Evolutionary conservation across 2,888 invertebrate species (phyloP).

Genomic region (Phrixothrix hirtus): DNA sequence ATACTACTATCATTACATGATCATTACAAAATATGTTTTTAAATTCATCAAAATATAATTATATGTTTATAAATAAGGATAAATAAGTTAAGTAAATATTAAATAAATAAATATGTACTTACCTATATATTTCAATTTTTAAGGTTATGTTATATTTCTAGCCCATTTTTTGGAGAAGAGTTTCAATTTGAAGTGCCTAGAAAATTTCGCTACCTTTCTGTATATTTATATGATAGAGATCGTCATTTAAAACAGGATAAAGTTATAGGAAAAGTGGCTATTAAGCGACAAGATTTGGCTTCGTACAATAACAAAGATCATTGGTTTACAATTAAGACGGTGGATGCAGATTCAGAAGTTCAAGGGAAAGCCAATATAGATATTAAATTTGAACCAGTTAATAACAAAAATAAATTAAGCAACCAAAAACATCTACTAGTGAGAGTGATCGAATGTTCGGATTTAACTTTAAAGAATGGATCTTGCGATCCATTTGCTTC

Average conservation of each 20-base stretch:
- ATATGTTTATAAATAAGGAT: too few relatives aligned
- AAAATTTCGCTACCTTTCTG: constrained; percentile 84
- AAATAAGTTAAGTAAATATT: too few relatives aligned
- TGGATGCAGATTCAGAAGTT: constrained; percentile 89
- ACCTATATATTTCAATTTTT: too few relatives aligned
- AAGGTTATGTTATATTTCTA: constrained; percentile 42
- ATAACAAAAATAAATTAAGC: constrained; percentile 57
- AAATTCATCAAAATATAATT: too few relatives aligned
- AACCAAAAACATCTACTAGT: constrained; percentile 58
- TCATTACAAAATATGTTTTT: too few relatives aligned
- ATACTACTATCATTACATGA: too few relatives aligned
- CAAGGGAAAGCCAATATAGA: constrained; percentile 89
- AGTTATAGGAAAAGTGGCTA: constrained; percentile 82
- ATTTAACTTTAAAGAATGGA: constrained; percentile 86
- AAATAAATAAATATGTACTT: too few relatives aligned
- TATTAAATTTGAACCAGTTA: constrained; percentile 68
- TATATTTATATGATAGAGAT: constrained; percentile 87
- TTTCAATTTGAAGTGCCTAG: constrained; percentile 92
- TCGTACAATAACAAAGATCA: constrained; percentile 90
- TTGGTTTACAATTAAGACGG: constrained; percentile 85
- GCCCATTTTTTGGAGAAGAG: constrained; percentile 91
- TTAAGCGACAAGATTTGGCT: constrained; percentile 84
- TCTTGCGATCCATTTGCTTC: constrained; percentile 90
- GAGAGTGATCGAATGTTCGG: constrained; percentile 81
- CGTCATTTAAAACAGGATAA: constrained; percentile 83